These are phyloP conservation scores for Caprella mutica DNA, from an alignment of 2,888 invertebrate genomes.

Conservation along the genomic window DNA sequence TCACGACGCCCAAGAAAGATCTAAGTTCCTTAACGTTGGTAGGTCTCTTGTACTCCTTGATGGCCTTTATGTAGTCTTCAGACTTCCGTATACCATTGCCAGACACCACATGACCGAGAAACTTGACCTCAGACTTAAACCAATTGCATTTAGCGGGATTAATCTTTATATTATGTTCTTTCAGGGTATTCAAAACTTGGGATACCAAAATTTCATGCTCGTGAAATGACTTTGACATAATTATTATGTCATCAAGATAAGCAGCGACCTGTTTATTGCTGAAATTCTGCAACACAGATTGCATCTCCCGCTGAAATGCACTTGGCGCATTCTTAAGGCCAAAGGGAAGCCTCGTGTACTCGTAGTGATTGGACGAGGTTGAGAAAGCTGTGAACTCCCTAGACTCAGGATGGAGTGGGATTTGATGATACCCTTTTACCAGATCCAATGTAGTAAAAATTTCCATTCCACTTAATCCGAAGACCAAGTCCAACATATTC, in stretches of 20 bases:
- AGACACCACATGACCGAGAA: neutral
- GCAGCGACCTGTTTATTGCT: neutral
- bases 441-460: neutral
- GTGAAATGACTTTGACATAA: neutral
- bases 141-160: neutral
- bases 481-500: neutral
- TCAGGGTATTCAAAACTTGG: neutral
- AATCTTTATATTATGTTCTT: neutral
- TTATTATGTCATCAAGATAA: slow-evolving; percentile 1
- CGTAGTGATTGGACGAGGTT: neutral
- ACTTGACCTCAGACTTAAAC: neutral
- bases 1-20: neutral
- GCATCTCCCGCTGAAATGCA: neutral
- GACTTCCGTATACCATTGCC: neutral
- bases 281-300: neutral
- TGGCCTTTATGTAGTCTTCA: neutral
- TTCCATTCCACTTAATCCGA: neutral
- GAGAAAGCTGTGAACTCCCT: slow-evolving; percentile 3
- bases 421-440: neutral
- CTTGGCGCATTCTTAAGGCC: neutral
- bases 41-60: neutral
- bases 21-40: neutral
- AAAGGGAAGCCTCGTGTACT: neutral
- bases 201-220: neutral
- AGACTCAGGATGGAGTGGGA: neutral